Evolutionary conservation across 2,113 vertebrate species (phyloP), one percentile per base, ranked within the genome.

Genomic region (Hemichromis elongatus): DNA sequence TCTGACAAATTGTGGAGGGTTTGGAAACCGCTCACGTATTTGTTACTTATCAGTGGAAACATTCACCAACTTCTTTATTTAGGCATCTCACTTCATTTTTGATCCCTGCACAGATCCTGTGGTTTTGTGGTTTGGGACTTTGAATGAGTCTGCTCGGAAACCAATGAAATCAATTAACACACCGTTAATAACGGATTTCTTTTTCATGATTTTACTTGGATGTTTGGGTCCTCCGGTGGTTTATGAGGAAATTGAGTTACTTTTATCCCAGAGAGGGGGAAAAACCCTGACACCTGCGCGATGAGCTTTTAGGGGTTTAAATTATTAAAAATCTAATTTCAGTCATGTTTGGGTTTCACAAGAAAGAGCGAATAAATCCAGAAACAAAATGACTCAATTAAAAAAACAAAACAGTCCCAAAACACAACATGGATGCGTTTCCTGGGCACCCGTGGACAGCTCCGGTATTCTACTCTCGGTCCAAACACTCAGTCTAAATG

Each of bases 31-130:
- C 68, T 28, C 0, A 28, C 24, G 28, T 28, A 0, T 47, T 47
- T 40, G 6, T 0, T 47, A 18, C 28, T 50, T 19, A 50, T 47
- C 1, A 45, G 14, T 73, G 26, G 26, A 73, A 19, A 28, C 0
- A 45, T 45, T 45, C 13, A 26, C 8, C n/a, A 26, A 2, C 63
- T 45, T 45, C 24, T 47, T 73, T 11, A 28, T 47, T 45, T 1
- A 7, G 28, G 42, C 14, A 19, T 12, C 42, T 30, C 45, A 5
- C 16, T 73, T 73, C 9, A 19, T 18, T 19, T 47, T 73, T 3
- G 9, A 24, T 19, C 68, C 0, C n/a, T 14, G 12, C n/a, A 42
- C n/a, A 68, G 37, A 68, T 24, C 42, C 3, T 42, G 37, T 68
- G 0, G 13, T 11, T 10, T 37, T 0, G 33, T 37, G 33, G 19